A percentile compares a stretch with the other conserved stretches of the same genome.
Evolutionary conservation across 1,140 invertebrate species (phyloP).

Genomic region (Dinothrombium tinctorium): DNA sequence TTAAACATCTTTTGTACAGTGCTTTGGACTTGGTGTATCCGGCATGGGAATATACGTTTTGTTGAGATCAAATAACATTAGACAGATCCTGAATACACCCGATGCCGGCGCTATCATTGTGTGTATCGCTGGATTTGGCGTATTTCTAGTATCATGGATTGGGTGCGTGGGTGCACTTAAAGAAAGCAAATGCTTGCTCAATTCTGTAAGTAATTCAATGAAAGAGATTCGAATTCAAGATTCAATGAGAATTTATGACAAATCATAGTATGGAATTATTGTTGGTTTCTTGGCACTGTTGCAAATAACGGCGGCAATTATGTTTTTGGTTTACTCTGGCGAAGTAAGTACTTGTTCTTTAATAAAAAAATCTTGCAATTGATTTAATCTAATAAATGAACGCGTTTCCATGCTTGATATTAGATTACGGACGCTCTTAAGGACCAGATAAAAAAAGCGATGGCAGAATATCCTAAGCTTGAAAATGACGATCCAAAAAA

Average conservation of each 20-base stretch:
- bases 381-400: no score
- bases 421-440: background rate
- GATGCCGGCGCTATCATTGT: slow-evolving; percentile 25
- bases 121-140: slow-evolving; percentile 23
- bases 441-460: background rate
- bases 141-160: slow-evolving; percentile 26
- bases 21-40: background rate
- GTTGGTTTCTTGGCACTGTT: background rate
- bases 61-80: background rate
- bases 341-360: background rate
- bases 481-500: background rate
- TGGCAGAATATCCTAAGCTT: background rate
- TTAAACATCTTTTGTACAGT: no score
- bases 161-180: slow-evolving; percentile 27
- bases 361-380: background rate
- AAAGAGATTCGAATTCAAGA: no score
- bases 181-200: slow-evolving; percentile 26
- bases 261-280: background rate
- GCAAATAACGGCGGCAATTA: background rate
- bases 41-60: background rate
- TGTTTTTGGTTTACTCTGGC: background rate
- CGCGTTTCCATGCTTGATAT: no score
- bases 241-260: no score
- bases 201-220: slow-evolving; percentile 23
- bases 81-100: background rate